Evolutionary conservation across 2,797 vertebrate genomes (phyloP).

Genomic region (Pangasius djambal): DNA sequence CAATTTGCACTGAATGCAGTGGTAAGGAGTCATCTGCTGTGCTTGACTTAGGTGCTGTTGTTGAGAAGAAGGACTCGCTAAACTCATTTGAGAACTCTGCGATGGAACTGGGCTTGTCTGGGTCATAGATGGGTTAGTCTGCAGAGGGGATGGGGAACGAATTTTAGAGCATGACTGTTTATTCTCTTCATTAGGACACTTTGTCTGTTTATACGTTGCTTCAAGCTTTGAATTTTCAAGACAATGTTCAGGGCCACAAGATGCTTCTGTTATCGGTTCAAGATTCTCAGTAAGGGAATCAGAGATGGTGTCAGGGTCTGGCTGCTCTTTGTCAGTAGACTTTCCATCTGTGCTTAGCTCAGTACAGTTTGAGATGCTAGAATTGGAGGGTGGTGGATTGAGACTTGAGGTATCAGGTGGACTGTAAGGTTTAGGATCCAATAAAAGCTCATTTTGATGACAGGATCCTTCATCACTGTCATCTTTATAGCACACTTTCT

Average conservation of each 20-base stretch:
- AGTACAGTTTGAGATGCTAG: constrained; percentile 71
- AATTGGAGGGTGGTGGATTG: constrained; percentile 60
- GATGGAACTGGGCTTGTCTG: constrained; percentile 79
- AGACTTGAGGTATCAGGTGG: constrained; percentile 50
- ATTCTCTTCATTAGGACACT: constrained; percentile 71
- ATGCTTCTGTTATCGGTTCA: constrained; percentile 76
- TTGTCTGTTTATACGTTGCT: constrained; percentile 67
- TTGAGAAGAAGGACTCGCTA: constrained; percentile 63
- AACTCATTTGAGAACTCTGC: constrained; percentile 78
- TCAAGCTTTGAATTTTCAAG: constrained; percentile 79
- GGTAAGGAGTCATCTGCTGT: constrained; percentile 90
- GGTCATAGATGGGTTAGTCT: constrained; percentile 72
- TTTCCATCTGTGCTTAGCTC: constrained; percentile 65
- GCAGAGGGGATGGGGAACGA: constrained; percentile 50
- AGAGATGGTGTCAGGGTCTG: constrained; percentile 63
- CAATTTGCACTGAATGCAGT: constrained; percentile 93
- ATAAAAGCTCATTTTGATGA: constrained; percentile 93
- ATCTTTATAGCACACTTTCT: constrained; percentile 86
- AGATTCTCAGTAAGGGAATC: constrained; percentile 74
- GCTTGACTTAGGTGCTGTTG: constrained; percentile 71
- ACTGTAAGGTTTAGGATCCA: constrained; percentile 89
- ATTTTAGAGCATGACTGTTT: constrained; percentile 69
- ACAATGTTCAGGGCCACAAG: constrained; percentile 75
- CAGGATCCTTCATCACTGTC: constrained; percentile 86
- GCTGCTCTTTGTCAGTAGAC: constrained; percentile 38